Base-by-base conservation (phyloP, 2,888 invertebrate species). In the Deladenus siricidicola region DNA sequence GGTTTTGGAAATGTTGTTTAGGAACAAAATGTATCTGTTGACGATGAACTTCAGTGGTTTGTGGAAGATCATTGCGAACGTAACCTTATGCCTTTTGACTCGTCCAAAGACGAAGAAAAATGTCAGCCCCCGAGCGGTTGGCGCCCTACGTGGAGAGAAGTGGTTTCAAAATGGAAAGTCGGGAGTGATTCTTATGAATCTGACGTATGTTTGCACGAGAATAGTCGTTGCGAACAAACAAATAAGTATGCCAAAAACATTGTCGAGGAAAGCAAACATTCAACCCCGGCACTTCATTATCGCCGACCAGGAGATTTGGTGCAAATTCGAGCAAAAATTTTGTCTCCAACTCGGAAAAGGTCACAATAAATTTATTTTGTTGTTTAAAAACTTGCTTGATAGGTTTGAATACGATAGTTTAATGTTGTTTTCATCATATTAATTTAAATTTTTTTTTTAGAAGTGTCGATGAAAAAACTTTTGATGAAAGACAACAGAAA, bases 261-360 rank as follows among this genome's bases (percentile, higher is more conserved):
- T 2, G 17, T 6, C 21, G 52, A n/a, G 29, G 34, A 34, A 26
- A 19, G 17, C 14, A 54, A 42, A 28, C 28, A 39, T 34, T 10
- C n/a, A 17, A 10, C 28, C 50, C 50, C 50, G 26, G 19, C 29
- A 10, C 53, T 34, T 29, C 64, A 65, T 44, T 66, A 67, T 44
- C 85, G 92, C n/a, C 89, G 90, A 79, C 93, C 94, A 0, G 93
- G 90, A 55, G 85, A 92, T 56, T 91, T 90, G 0, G 85, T 90
- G 62, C 89, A 92, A 70, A 83, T 94, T 48, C 93, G 93, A 80
- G 90, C 91, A 70, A 94, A 93, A 79, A 82, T 96, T 0, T 90
- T 90, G 0, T 90, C 89, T 50, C 92, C 92, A 0, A 88, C 89
- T 1, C 84, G 89, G n/a, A 85, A 88, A 57, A 64, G 86, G 56